Base-by-base conservation (phyloP, 2,888 invertebrate species). In the Sinohyriopsis cumingii region DNA sequence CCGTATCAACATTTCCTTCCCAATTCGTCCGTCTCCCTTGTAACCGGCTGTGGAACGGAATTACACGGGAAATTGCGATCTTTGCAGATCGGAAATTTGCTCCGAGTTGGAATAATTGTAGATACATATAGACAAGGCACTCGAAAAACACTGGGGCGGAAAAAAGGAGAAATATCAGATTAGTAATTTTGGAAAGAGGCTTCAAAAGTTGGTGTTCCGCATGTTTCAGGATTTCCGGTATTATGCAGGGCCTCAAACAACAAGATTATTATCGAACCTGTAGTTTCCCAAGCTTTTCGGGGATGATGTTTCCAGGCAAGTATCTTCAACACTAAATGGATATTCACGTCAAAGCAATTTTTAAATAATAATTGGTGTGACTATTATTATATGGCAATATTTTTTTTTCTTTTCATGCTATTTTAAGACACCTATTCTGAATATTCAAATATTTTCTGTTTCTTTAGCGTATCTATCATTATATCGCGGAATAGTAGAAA, bases 221-320 rank as follows among this genome's bases (percentile, higher is more conserved):
- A 66, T 69, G 59, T 67, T 66, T 75, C 60, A 59, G 62, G 66
- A 64, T 59, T 61, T 68, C 63, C 57, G 63, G 63, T 69, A 77
- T 60, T 71, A 88, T 88, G 87, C 88, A 88, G 75, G 77, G 84
- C 64, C 78, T 87, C 63, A 87, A 87, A 70, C 86, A 87, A 75
- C 86, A 85, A 75, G 88, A 88, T 73, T 88, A 88, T 72, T 87
- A 87, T 73, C 69, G 88, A 56, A 82, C 88, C 53, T 88, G 88
- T 71, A 86, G 87, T 65, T 84, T 88, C 70, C 81, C 85, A 64
- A 82, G 83, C 25, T 77, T 87, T 65, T 82, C 87, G 54, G 84
- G 87, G 66, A 84, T 87, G 81, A 80, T 86, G 79, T 86, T 86
- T 80, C 84, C 86, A 66, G 86, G 86, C 86, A 82, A 76, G 82